A percentile compares a stretch with the other conserved stretches of the same genome.
These are phyloP conservation scores for Pangasianodon hypophthalmus DNA, from an alignment of 2,113 vertebrate species.

Conservation along the genomic window DNA sequence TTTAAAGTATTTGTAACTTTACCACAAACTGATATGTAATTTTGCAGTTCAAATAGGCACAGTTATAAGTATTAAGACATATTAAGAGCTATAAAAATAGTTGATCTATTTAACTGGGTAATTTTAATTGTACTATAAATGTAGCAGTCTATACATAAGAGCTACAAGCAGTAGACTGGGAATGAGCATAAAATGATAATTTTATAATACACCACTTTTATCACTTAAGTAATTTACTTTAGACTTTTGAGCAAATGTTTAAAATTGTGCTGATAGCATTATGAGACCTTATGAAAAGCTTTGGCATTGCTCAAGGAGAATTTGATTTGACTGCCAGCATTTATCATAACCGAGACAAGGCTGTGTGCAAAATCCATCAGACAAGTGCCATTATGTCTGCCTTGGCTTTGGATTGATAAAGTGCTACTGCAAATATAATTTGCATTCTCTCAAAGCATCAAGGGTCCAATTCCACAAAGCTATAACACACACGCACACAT, in stretches of 20 bases:
- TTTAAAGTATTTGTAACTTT: neutral
- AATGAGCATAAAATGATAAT: neutral
- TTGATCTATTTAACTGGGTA: neutral
- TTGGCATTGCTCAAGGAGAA: constrained; percentile 6
- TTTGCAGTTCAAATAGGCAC: neutral
- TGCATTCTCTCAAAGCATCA: constrained; percentile 13
- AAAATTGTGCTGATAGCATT: neutral
- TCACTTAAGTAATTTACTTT: neutral
- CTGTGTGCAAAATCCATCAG: constrained; percentile 39
- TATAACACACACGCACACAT: constrained; percentile 5
- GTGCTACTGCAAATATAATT: constrained; percentile 40
- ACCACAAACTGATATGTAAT: neutral
- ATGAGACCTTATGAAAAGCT: neutral
- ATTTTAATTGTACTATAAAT: neutral
- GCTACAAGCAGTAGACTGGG: neutral
- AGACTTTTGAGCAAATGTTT: neutral
- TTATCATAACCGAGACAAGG: neutral
- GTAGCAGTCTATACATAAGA: neutral
- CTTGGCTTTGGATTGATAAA: neutral
- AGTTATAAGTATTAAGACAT: neutral
- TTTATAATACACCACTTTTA: neutral
- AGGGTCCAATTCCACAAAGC: constrained; percentile 26
- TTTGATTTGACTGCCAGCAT: neutral
- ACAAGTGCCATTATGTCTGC: constrained; percentile 1
- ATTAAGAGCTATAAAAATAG: neutral